A percentile compares a stretch with the other conserved stretches of the same genome.
Evolutionary conservation across 2,888 invertebrate genomes (phyloP).

Genomic region (Argyra leucocephala): DNA sequence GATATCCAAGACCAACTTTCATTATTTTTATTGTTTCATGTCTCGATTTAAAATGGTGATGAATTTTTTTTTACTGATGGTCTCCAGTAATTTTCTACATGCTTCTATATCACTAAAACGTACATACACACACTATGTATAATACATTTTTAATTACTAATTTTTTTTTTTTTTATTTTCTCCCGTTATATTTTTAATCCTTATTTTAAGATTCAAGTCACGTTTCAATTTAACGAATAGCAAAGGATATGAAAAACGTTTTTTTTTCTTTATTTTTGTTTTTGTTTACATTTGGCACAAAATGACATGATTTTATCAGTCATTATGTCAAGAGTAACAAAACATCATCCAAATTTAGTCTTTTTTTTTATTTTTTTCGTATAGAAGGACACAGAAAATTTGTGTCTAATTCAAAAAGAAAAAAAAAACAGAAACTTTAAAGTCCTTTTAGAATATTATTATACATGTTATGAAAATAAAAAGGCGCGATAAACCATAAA

Average conservation of each 20-base stretch:
- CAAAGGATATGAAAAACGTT: not conserved
- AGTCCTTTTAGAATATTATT: too few relatives aligned
- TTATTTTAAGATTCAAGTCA: not conserved
- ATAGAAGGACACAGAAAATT: not conserved
- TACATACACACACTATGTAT: not conserved
- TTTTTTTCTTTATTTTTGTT: not conserved
- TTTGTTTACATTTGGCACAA: conserved; percentile 4
- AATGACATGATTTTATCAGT: conserved; percentile 11
- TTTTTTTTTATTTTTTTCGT: not conserved
- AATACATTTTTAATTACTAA: not conserved
- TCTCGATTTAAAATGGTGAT: too few relatives aligned
- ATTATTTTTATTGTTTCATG: too few relatives aligned
- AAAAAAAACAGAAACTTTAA: not conserved
- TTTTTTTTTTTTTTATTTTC: not conserved
- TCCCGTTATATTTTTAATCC: not conserved
- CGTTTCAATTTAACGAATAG: not conserved
- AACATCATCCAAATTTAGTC: not conserved
- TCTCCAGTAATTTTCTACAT: too few relatives aligned
- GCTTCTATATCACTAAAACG: not conserved
- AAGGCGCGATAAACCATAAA: not conserved
- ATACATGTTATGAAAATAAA: too few relatives aligned
- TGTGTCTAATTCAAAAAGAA: not conserved
- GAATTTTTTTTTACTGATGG: too few relatives aligned
- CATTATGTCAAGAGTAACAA: conserved; percentile 2
- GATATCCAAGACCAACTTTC: too few relatives aligned